phyloP scores from a whole-genome alignment of 2,797 vertebrate genomes.

The Phoebastria nigripes region DNA sequence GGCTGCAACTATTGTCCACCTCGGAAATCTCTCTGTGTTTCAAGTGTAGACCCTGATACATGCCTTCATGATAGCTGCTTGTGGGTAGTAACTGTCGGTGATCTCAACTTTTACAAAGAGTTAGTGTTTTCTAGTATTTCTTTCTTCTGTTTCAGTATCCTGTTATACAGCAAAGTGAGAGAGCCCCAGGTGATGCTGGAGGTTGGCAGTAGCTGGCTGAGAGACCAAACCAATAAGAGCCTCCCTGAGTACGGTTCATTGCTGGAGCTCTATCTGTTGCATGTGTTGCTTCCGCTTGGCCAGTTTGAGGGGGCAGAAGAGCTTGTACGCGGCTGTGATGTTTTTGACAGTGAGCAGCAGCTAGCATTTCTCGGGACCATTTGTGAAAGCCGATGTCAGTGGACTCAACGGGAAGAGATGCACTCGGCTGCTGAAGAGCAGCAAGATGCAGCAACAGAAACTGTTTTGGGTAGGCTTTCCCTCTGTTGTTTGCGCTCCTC shows the following conservation, averaged over 20 bases:
- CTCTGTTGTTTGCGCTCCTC: not conserved
- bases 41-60: accelerated
- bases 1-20: not conserved
- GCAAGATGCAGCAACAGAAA: not conserved
- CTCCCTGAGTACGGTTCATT: slow-evolving; percentile 74
- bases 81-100: not conserved
- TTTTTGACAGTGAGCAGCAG: slow-evolving; percentile 76
- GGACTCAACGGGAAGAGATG: not conserved
- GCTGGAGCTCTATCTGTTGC: slow-evolving; percentile 83
- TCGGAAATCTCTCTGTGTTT: not conserved
- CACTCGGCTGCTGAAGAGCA: not conserved
- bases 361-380: slow-evolving; percentile 59
- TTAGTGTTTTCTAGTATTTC: not conserved
- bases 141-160: slow-evolving; percentile 76
- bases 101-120: not conserved
- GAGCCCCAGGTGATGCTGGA: slow-evolving; percentile 82
- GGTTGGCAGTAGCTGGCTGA: slow-evolving; percentile 80
- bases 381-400: not conserved
- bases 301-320: slow-evolving; percentile 77
- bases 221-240: slow-evolving; percentile 67
- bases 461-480: slow-evolving; percentile 60
- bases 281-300: slow-evolving; percentile 83
- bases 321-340: slow-evolving; percentile 68
- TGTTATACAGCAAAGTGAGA: slow-evolving; percentile 87
- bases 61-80: not conserved